These are phyloP conservation scores for Amblyornis subalaris DNA, from an alignment of 2,113 vertebrate genomes.

Conservation along the genomic window DNA sequence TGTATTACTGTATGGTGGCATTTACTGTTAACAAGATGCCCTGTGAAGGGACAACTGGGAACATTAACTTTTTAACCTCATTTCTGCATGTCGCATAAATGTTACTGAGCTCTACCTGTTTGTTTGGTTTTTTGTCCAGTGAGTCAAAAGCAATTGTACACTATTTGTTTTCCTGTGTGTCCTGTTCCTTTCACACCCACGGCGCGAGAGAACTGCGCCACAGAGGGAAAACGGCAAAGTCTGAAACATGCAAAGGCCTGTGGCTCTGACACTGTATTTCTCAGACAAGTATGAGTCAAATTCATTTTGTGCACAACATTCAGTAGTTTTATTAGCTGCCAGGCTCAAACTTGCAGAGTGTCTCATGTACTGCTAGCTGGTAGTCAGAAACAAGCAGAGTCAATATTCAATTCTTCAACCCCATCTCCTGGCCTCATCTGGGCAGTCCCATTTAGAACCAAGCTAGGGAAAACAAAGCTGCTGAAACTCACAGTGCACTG, in stretches of 20 bases:
- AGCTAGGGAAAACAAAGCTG: background rate
- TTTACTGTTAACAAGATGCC: background rate
- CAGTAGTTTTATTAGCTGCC: background rate
- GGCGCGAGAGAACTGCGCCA: fast-evolving
- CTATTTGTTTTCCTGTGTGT: background rate
- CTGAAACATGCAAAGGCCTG: background rate
- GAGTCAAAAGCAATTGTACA: background rate
- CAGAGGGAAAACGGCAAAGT: background rate
- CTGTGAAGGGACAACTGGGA: background rate
- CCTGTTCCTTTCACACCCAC: background rate
- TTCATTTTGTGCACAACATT: background rate
- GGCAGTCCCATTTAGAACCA: background rate
- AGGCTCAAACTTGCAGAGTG: background rate
- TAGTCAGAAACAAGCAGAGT: background rate
- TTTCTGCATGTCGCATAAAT: background rate
- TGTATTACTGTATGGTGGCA: background rate
- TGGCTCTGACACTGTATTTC: background rate
- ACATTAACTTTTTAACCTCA: background rate
- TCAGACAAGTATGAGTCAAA: background rate
- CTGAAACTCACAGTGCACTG: background rate
- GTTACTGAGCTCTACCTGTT: background rate
- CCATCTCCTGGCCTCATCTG: conserved; percentile 15
- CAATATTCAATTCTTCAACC: conserved; percentile 1
- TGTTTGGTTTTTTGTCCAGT: background rate
- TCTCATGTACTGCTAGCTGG: background rate